These are phyloP conservation scores for Mactromeris polynyma DNA, from an alignment of 2,888 invertebrate species.

Conservation along the genomic window DNA sequence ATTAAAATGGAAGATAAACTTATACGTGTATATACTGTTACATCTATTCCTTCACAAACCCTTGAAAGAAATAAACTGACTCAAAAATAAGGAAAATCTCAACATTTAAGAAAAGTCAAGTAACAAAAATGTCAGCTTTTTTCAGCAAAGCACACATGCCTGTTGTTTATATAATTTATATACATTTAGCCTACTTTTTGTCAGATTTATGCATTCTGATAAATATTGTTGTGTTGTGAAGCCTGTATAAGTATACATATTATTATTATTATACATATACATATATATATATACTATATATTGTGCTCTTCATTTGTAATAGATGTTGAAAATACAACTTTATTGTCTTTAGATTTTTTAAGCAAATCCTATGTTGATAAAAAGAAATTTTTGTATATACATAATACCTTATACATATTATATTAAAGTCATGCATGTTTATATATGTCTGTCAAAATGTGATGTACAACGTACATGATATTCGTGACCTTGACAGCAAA, in stretches of 20 bases:
- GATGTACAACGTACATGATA: neutral
- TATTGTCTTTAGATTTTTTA: constrained; percentile 22
- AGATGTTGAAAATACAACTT: constrained; percentile 19
- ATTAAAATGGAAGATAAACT: too few species aligned
- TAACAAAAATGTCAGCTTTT: too few species aligned
- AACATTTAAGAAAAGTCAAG: too few species aligned
- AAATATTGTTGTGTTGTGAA: neutral
- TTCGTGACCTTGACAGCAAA: neutral
- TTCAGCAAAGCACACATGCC: too few species aligned
- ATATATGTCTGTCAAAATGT: neutral
- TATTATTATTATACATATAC: neutral
- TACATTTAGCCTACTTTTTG: constrained; percentile 42
- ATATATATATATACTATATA: constrained; percentile 30
- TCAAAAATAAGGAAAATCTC: too few species aligned
- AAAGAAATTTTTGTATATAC: constrained; percentile 4
- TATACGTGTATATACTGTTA: too few species aligned
- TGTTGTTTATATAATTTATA: neutral
- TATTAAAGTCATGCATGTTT: constrained; percentile 21
- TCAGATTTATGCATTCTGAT: constrained; percentile 12
- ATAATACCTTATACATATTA: constrained; percentile 16
- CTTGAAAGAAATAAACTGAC: too few species aligned
- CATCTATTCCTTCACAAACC: too few species aligned
- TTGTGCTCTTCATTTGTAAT: constrained; percentile 23
- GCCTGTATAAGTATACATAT: constrained; percentile 22
- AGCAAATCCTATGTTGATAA: constrained; percentile 17